Evolutionary conservation across 2,888 invertebrate species (phyloP).

Genomic region (Druceiella hillmani): DNA sequence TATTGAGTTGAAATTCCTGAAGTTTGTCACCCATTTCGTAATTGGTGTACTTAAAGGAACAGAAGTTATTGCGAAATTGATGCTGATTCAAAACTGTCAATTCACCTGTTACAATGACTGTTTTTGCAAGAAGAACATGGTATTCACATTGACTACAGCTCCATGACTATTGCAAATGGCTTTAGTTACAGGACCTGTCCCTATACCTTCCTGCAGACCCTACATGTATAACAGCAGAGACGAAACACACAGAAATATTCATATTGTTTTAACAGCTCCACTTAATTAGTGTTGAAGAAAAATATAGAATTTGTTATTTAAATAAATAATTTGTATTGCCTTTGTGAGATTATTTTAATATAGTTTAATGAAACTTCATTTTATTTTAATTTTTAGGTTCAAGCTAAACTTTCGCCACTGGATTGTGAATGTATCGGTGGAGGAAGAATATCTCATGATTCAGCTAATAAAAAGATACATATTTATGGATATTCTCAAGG

Average conservation of each 20-base stretch:
- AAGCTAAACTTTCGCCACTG: conserved; percentile 43
- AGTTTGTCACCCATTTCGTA: no score
- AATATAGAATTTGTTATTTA: conserved; percentile 15
- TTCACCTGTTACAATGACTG: no score
- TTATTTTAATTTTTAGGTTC: conserved; percentile 31
- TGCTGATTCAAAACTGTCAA: no score
- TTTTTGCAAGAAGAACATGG: no score
- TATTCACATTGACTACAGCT: no score
- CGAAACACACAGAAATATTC: conserved; percentile 33
- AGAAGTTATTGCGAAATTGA: no score
- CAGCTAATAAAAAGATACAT: conserved; percentile 68
- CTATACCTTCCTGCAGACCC: no score
- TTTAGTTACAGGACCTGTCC: no score
- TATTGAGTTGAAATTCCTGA: no score
- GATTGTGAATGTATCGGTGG: conserved; percentile 86
- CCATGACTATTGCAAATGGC: no score
- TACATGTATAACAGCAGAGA: no score
- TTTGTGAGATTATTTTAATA: not conserved
- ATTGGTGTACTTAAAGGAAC: no score
- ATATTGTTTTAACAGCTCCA: not conserved
- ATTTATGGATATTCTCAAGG: conserved; percentile 94
- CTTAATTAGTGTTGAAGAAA: conserved; percentile 6
- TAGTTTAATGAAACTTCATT: not conserved
- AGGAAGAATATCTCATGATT: conserved; percentile 83
- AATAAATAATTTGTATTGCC: conserved; percentile 1